phyloP scores from a whole-genome alignment of 2,797 vertebrate genomes.

The Valencia hispanica region DNA sequence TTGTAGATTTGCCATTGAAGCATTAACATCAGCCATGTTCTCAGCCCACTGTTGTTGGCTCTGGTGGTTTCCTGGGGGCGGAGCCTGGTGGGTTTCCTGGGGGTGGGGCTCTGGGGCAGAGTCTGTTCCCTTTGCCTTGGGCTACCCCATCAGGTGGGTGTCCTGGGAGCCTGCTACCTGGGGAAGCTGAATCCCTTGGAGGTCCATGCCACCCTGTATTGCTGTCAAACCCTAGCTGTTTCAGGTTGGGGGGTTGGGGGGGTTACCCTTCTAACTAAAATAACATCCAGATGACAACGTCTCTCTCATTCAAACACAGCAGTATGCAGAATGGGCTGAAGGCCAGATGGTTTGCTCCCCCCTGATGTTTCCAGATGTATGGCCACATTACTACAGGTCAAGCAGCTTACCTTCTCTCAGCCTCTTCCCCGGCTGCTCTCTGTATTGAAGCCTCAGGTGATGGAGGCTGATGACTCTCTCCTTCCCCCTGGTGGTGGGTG shows the following conservation, averaged over 20 bases:
- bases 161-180: background rate
- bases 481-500: conserved; percentile 79
- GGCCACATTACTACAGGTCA: background rate
- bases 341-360: background rate
- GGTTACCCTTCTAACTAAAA: background rate
- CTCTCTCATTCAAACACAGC: too few relatives aligned
- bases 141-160: background rate
- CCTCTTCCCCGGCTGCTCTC: conserved; percentile 83
- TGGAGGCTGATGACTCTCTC: conserved; percentile 78
- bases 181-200: background rate
- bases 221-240: background rate
- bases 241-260: too few relatives aligned
- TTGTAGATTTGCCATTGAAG: too few relatives aligned
- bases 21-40: background rate
- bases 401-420: conserved; percentile 82
- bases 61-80: background rate
- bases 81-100: too few relatives aligned
- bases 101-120: too few relatives aligned
- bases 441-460: conserved; percentile 80
- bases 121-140: background rate
- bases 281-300: background rate
- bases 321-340: background rate
- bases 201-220: background rate
- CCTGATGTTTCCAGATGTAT: background rate
- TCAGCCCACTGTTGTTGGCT: background rate